Base-by-base conservation (phyloP, 2,797 vertebrate genomes). In the Leptatherina wallacei region DNA sequence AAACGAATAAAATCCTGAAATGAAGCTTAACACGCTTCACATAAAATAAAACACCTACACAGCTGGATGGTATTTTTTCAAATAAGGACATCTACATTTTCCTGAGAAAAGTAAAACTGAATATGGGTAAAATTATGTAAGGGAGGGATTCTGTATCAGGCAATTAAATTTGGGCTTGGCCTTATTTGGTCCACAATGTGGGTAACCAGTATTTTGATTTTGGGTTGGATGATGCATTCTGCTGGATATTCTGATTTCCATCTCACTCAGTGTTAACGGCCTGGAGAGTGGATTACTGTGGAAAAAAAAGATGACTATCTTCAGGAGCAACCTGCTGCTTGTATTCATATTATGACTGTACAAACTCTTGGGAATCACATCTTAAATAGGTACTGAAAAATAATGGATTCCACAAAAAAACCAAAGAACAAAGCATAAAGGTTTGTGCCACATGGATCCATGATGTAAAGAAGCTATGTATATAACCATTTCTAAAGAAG, bases 201-300 rank as follows among this genome's bases (percentile, higher is more conserved):
- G 73, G 58, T 65, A 78, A 70, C 73, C 55, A 79, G 40, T 82
- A 73, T 85, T 85, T 85, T 73, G 67, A 78, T 85, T 75, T 69
- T 27, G 52, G 49, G 65, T 32, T 80, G 75, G 66, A 73, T 77
- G 68, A 76, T 81, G 40, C 74, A 77, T 79, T 75, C 57, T 70
- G 60, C 58, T 61, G 47, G 49, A 80, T 74, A 27, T 55, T 81
- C 77, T 47, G 35, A 70, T 87, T 83, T 76, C 78, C 57, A 84
- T 81, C 82, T 51, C 40, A 71, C 70, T 73, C 12, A 40, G 65
- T 42, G 38, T 62, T 29, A 55, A 55, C 65, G 66, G 36, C 49
- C 73, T 47, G 44, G 61, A 44, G 27, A 77, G 55, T 40, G 27
- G 54, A 69, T 77, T 63, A 65, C 52, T 68, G 24, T 52, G 55